Evolutionary conservation across 2,888 invertebrate species (phyloP), one percentile per base, ranked within the genome.

Genomic region (Cacoxenus indagator): DNA sequence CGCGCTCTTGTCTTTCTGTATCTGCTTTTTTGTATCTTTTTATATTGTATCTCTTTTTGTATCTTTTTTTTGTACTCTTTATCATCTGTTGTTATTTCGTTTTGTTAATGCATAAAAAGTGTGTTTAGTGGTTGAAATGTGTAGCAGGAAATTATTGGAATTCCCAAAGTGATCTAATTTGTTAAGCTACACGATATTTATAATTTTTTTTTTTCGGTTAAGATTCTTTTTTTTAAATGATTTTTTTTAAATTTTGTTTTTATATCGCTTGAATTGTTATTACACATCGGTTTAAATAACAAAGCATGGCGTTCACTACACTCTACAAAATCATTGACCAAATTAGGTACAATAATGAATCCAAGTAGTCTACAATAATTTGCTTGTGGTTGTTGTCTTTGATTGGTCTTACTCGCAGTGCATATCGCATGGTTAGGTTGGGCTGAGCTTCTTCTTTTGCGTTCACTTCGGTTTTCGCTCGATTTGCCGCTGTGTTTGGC

Each of bases 151-250:
- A 55, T 65, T n/a, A 43, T 55, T 76, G 84, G 85, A 84, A 84
- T 82, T 81, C 82, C 84, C 84, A 82, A 72, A 81, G 77, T 85
- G 85, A 84, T 85, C 85, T 84, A 84, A 84, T 85, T 85, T 76
- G 72, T 72, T 65, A 68, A 73, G 69, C 70, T 71, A 72, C 14
- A 37, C 65, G 70, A 77, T 81, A 80, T 73, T 76, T 77, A 72
- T 67, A 51, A 9, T 19, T 70, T 78, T 67, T 69, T 59, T 70
- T 9, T 59, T 37, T 26, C 19, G 14, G 27, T 24, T 19, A 48
- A 17, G 4, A 19, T 17, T 19, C 22, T 51, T 71, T 67, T 70
- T 68, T 59, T 71, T n/a, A n/a, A n/a, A n/a, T n/a, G n/a, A n/a
- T 59, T 51, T 45, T 14, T 11, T 51, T 45, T 48, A 0, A 19